Evolutionary conservation across 2,888 invertebrate species (phyloP).

Genomic region (Stictocephala bisonia): DNA sequence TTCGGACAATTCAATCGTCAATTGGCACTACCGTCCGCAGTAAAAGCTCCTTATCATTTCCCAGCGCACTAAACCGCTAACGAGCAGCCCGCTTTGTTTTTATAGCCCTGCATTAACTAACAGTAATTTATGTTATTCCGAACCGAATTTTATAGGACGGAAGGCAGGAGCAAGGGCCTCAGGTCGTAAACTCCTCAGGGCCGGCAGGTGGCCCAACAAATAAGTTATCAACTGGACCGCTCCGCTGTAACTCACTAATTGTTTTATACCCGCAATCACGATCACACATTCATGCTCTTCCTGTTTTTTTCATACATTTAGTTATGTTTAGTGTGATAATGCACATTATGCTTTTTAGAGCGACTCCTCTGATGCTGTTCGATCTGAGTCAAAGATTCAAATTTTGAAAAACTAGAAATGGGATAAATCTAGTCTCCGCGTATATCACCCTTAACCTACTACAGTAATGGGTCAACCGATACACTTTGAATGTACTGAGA

Average conservation of each 20-base stretch:
- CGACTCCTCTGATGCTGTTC: too few relatives aligned
- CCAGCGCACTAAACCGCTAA: conserved; percentile 43
- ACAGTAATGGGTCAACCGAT: too few relatives aligned
- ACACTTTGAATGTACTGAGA: too few relatives aligned
- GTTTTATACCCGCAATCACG: conserved; percentile 24
- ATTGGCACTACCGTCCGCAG: conserved; percentile 41
- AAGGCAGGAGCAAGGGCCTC: too few relatives aligned
- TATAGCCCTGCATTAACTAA: conserved; percentile 46
- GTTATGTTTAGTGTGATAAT: too few relatives aligned
- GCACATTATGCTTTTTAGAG: too few relatives aligned
- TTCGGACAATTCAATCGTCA: neutral
- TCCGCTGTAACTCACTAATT: conserved; percentile 3
- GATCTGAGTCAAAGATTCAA: too few relatives aligned
- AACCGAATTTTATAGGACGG: conserved; percentile 45
- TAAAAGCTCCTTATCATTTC: conserved; percentile 45
- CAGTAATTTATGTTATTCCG: conserved; percentile 47
- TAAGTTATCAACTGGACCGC: conserved; percentile 36
- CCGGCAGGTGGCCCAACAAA: neutral
- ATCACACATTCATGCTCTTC: neutral
- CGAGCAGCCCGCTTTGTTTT: conserved; percentile 44
- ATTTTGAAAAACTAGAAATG: too few relatives aligned
- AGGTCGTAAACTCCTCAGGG: conserved; percentile 28
- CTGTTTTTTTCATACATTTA: too few relatives aligned
- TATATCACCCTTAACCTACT: too few relatives aligned
- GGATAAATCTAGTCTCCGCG: too few relatives aligned